Percentiles rank a stretch among this genome's conserved stretches.
These are phyloP conservation scores for Pseudochromis fuscus DNA, from an alignment of 2,797 vertebrate genomes.

Conservation along the genomic window DNA sequence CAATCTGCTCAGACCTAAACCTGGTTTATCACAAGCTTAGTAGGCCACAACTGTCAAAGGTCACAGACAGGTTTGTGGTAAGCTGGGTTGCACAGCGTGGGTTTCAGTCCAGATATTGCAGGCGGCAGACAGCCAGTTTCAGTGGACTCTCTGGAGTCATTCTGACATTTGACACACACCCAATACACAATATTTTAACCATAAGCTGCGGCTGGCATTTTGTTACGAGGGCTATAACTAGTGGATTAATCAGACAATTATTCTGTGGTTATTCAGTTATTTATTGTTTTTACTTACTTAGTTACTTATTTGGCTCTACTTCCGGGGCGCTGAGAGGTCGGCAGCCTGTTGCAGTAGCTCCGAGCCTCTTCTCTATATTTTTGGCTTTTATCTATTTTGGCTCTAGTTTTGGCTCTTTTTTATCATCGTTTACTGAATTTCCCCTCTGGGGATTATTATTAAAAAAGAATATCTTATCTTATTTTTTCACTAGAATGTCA, in stretches of 20 bases:
- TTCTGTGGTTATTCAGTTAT: too few relatives aligned
- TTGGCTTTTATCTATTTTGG: too few relatives aligned
- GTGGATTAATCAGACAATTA: not conserved
- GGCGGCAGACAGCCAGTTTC: not conserved
- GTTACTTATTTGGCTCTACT: too few relatives aligned
- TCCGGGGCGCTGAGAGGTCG: too few relatives aligned
- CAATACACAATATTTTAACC: not conserved
- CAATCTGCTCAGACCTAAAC: slow-evolving; percentile 7
- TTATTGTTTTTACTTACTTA: too few relatives aligned
- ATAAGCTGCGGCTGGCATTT: not conserved
- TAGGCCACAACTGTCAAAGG: slow-evolving; percentile 24
- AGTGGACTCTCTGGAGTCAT: not conserved
- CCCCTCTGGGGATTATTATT: too few relatives aligned
- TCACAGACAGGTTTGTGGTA: slow-evolving; percentile 16
- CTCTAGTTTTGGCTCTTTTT: too few relatives aligned
- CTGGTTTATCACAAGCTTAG: slow-evolving; percentile 37
- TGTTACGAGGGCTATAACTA: not conserved
- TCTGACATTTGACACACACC: not conserved
- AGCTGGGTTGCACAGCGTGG: not conserved
- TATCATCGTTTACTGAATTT: too few relatives aligned
- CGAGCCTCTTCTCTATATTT: too few relatives aligned
- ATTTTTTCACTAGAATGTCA: too few relatives aligned
- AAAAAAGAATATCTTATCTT: too few relatives aligned
- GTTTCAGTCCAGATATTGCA: slow-evolving; percentile 4
- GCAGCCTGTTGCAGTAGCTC: too few relatives aligned